Evolutionary conservation across 2,113 vertebrate genomes (phyloP).

Genomic region (Sterna hirundo): DNA sequence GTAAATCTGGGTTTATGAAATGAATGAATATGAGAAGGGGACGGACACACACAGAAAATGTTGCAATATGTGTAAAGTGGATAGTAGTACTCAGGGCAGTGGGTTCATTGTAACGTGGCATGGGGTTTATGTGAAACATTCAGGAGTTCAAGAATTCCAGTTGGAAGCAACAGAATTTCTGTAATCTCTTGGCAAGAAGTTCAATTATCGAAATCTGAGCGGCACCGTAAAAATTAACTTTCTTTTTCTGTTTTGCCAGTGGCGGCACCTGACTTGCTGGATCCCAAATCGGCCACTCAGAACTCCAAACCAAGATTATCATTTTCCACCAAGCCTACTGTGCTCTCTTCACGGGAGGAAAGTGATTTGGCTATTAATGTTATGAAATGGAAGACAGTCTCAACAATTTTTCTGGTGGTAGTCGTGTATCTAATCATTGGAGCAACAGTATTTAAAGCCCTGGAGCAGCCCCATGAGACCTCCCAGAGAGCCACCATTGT

Average conservation of each 20-base stretch:
- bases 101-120: neutral
- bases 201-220: neutral
- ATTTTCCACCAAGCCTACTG: slow-evolving; percentile 90
- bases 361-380: slow-evolving; percentile 87
- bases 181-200: neutral
- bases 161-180: neutral
- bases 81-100: neutral
- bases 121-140: neutral
- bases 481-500: slow-evolving; percentile 89
- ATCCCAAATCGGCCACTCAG: slow-evolving; percentile 94
- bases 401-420: slow-evolving; percentile 95
- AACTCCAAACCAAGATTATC: slow-evolving; percentile 95
- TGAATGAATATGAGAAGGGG: neutral
- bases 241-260: slow-evolving; percentile 79
- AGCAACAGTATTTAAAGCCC: slow-evolving; percentile 92
- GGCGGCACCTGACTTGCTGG: slow-evolving; percentile 98
- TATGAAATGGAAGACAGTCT: slow-evolving; percentile 99
- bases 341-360: slow-evolving; percentile 86
- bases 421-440: slow-evolving; percentile 95
- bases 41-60: neutral
- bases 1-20: neutral
- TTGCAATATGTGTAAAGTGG: neutral
- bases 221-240: slow-evolving; percentile 32
- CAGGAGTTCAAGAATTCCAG: neutral
- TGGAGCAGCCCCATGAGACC: slow-evolving; percentile 95